phyloP scores from a whole-genome alignment of 2,888 invertebrate species.

The Prosopocoilus inquinatus region DNA sequence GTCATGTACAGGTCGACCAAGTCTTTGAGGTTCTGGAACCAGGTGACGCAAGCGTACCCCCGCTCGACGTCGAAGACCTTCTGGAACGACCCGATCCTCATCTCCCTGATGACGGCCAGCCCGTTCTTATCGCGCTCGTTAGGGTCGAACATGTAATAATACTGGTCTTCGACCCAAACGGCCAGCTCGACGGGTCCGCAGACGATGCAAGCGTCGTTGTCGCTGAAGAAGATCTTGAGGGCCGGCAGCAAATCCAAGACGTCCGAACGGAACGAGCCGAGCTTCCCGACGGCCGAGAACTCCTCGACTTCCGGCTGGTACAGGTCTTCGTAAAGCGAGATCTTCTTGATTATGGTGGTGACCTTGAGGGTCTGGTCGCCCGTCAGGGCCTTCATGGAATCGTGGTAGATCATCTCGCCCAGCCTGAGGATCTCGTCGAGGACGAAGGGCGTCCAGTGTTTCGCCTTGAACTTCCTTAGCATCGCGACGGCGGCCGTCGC shows the following conservation, averaged over 20 bases:
- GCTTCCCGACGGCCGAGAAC: slow-evolving; percentile 42
- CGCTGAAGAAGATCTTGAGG: slow-evolving; percentile 43
- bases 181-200: slow-evolving; percentile 47
- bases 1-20: slow-evolving; percentile 45
- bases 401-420: slow-evolving; percentile 44
- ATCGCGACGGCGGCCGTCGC: slow-evolving; percentile 47
- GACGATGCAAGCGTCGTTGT: slow-evolving; percentile 45
- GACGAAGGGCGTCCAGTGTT: slow-evolving; percentile 45
- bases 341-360: slow-evolving; percentile 27
- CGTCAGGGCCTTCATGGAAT: slow-evolving; percentile 34
- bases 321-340: slow-evolving; percentile 34
- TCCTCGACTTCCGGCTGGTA: slow-evolving; percentile 41
- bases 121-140: slow-evolving; percentile 47
- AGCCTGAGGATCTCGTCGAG: slow-evolving; percentile 45
- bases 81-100: slow-evolving; percentile 30
- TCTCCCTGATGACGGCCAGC: slow-evolving; percentile 25
- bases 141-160: slow-evolving; percentile 51
- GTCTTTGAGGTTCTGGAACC: slow-evolving; percentile 43
- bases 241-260: slow-evolving; percentile 44
- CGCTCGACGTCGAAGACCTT: slow-evolving; percentile 29
- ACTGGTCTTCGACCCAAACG: slow-evolving; percentile 48
- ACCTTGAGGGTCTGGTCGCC: slow-evolving; percentile 25
- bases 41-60: slow-evolving; percentile 48
- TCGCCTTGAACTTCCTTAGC: slow-evolving; percentile 43
- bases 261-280: slow-evolving; percentile 38